Percentiles rank a stretch among this genome's conserved stretches.
phyloP scores from a whole-genome alignment of 2,888 invertebrate genomes.

The Drosophila monieri region DNA sequence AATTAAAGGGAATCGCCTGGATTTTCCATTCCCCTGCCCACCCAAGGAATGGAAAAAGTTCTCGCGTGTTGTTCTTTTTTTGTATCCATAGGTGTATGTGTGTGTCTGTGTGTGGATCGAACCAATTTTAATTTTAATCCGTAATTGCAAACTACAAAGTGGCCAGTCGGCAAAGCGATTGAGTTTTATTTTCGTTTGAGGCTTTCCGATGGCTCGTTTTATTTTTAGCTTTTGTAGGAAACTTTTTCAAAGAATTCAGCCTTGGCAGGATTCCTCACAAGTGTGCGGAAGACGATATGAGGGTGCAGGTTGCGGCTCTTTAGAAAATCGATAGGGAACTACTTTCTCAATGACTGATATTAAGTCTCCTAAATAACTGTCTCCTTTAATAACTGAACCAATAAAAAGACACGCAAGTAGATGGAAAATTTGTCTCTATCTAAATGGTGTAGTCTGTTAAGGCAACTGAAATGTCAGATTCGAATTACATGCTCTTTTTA shows the following conservation, averaged over 20 bases:
- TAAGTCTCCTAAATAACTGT: not conserved
- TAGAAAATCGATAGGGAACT: not conserved
- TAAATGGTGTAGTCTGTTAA: not conserved
- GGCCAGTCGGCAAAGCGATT: conserved; percentile 45
- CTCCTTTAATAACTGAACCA: not conserved
- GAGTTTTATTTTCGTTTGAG: conserved; percentile 31
- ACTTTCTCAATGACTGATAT: not conserved
- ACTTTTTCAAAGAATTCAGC: conserved; percentile 32
- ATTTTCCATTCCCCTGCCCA: conserved; percentile 3
- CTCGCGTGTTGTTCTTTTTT: conserved; percentile 19
- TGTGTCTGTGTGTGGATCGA: conserved; percentile 18
- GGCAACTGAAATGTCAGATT: conserved; percentile 9
- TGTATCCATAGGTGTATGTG: not conserved
- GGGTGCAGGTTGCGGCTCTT: conserved; percentile 5
- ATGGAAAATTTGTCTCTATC: not conserved
- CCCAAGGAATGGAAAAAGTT: not conserved
- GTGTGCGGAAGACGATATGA: conserved; percentile 6
- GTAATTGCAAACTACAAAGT: conserved; percentile 64
- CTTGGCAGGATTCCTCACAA: conserved; percentile 5
- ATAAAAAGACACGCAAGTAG: not conserved
- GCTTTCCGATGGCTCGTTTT: conserved; percentile 13
- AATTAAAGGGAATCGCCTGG: conserved; percentile 43
- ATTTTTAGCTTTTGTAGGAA: conserved; percentile 20
- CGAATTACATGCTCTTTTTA: conserved; percentile 12
- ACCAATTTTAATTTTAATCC: conserved; percentile 65